Base-by-base conservation (phyloP, 2,113 vertebrate species). In the Hippocampus guttulatus region DNA sequence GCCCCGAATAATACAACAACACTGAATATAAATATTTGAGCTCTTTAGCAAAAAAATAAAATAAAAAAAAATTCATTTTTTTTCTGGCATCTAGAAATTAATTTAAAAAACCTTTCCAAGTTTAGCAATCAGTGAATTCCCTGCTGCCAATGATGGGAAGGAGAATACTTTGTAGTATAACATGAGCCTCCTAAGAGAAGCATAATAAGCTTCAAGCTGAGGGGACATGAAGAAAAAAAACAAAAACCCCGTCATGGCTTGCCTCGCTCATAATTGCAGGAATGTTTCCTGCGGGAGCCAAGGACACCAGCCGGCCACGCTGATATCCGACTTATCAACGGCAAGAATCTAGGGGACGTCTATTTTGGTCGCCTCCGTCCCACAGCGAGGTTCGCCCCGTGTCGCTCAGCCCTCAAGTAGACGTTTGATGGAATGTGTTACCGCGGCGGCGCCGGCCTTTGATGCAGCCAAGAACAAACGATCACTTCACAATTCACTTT, bases 211-310 rank as follows among this genome's bases (percentile, higher is more conserved):
- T 87, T 87, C 85, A 64, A 41, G 62, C 38, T 64, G 21, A n/a
- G 8, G n/a, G 9, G 62, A 64, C 21, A n/a, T 9, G 8, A 87
- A 88, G 79, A 89, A 82, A 72, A 78, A 66, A 82, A 76, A 85
- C 25, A 27, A 84, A 91, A 90, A 84, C 85, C 82, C 89, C 91
- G 90, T 87, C 81, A 38, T 84, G 85, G 79, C 83, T 87, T 86
- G 82, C 79, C 81, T 80, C 75, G 78, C 78, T 84, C 75, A 79
- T 91, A 91, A 92, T 91, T 90, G 88, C 85, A 41, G 74, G 66
- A 85, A 84, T 75, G 73, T 84, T 74, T 80, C 87, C 84, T 89
- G 78, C 76, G 83, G 75, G 84, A 84, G 80, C 83, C 67, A 77
- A 92, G 89, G 91, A 90, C 85, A 60, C 57, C 57, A 27, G 33